Base-by-base conservation (phyloP, 2,888 invertebrate genomes). In the Trissolcus japonicus region DNA sequence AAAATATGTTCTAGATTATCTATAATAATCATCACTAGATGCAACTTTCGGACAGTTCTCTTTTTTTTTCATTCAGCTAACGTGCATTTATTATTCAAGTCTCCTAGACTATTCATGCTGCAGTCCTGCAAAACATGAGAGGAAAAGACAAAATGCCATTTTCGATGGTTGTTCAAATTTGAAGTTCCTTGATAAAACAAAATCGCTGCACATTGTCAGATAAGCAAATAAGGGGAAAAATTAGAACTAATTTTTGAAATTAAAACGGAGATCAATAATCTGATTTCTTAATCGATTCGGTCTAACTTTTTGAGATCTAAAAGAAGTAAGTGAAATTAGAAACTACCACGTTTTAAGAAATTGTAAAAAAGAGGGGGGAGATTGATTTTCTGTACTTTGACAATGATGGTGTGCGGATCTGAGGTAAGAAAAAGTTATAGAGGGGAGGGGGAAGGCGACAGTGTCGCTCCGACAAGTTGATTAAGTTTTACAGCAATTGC, bases 401-500 rank as follows among this genome's bases (percentile, higher is more conserved):
- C 16, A 46, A 46, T 46, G 46, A 46, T 14, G 57, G 41, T 17
- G 48, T 25, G 48, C 25, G 50, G 17, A 29, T 25, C 48, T 11
- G 11, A 19, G 48, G 50, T 7, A 53, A 60, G 43, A 59, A 60
- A 55, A n/a, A 11, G 9, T 9, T 21, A 6, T 17, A 41, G 29
- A 29, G 46, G 25, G 35, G 41, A 16, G 40, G 56, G 53, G 13
- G 21, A 2, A 78, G 43, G 56, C 65, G 73, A 69, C 77, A 73
- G 65, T 68, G 69, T 78, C 56, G 67, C 69, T 48, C 51, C 69
- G 55, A 77, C 68, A 65, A 78, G 69, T 65, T 65, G 73, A 78
- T 78, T 69, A 78, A 71, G 69, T 78, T 78, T 78, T 74, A 78
- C 74, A 74, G 74, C 74, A 78, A 78, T 74, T 78, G 78, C 78